Conservation (phyloP, 2,113 vertebrate species). For the Epinephelus moara region DNA sequence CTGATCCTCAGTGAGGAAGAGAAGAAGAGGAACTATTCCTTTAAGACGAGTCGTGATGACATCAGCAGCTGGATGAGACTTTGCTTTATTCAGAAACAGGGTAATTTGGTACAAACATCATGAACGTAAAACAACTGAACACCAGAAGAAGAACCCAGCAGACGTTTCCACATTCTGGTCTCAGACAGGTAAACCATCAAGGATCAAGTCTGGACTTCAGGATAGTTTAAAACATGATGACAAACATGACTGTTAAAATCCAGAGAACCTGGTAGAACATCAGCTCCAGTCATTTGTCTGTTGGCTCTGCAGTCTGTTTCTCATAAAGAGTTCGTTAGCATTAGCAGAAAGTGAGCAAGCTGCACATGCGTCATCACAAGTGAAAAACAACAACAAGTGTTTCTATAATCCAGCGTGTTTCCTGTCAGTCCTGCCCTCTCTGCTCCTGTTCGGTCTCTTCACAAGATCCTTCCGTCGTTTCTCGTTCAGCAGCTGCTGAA, state of each 20-base stretch:
- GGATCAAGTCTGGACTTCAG: neutral
- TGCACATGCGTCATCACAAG: conserved; percentile 5
- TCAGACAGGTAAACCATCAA: neutral
- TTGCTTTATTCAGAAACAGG: conserved; percentile 69
- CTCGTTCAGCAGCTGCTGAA: conserved; percentile 94
- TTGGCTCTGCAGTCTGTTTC: conserved; percentile 6
- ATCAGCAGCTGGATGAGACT: conserved; percentile 48
- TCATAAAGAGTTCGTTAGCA: conserved; percentile 12
- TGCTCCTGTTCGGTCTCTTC: conserved; percentile 75
- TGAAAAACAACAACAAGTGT: neutral
- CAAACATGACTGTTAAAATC: neutral
- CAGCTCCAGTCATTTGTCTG: neutral
- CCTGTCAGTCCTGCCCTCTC: conserved; percentile 21
- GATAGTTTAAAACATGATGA: neutral
- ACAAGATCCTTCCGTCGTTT: conserved; percentile 78
- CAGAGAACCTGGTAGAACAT: neutral
- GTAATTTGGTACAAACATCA: conserved; percentile 56
- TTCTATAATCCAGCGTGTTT: conserved; percentile 17
- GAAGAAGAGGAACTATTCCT: neutral
- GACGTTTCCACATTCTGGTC: neutral
- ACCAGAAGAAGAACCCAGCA: neutral
- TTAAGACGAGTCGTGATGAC: conserved; percentile 18
- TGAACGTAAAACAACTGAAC: neutral
- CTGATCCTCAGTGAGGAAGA: too few relatives aligned
- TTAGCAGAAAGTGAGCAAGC: conserved; percentile 26